Evolutionary conservation across 2,888 invertebrate genomes (phyloP), one percentile per base, ranked within the genome.

Genomic region (Spatulosminthurus flaviceps): DNA sequence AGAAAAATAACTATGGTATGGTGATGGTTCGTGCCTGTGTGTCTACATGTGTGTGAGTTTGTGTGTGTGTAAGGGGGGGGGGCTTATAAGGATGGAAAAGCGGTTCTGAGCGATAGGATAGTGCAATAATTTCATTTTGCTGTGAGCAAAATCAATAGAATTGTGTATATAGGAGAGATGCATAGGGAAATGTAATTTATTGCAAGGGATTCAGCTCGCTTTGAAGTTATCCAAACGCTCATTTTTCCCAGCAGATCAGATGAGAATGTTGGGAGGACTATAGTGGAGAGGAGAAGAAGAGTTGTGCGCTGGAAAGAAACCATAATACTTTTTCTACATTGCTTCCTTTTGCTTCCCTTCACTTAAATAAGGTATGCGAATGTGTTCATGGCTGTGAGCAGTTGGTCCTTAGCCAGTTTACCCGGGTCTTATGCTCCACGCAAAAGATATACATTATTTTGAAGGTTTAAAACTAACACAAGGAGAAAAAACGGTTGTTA

Each of bases 211-310:
- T 83, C 84, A 81, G 79, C 79, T 82, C 79, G 80, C 83, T 84
- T 82, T 83, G 83, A 83, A 84, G 83, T 83, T 84, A 84, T 82
- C 84, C 83, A 82, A 83, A 83, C 82, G 80, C 83, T 82, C 82
- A 83, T 83, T 83, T 83, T 81, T 83, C 80, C 81, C 77, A 77
- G 71, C 80, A 72, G 80, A 82, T 80, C 76, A 67, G 67, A 76
- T 76, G 76, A 51, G 51, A 76, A 73, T 73, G 73, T 73, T 70
- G 70, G 41, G 42, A 42, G 22, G 34, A 34, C 34, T 34, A 34
- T n/a, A n/a, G n/a, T n/a, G n/a, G n/a, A n/a, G 34, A 7, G 34
- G 4, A 67, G 67, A 28, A 67, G 34, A 21, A 28, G 34, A 42
- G 70, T 70, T 70, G 22, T 70, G 28, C 16, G 2, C 2, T 4